Percentiles rank a stretch among this genome's conserved stretches.
phyloP scores from a whole-genome alignment of 1,140 invertebrate species.

The Pogonomyrmex barbatus region DNA sequence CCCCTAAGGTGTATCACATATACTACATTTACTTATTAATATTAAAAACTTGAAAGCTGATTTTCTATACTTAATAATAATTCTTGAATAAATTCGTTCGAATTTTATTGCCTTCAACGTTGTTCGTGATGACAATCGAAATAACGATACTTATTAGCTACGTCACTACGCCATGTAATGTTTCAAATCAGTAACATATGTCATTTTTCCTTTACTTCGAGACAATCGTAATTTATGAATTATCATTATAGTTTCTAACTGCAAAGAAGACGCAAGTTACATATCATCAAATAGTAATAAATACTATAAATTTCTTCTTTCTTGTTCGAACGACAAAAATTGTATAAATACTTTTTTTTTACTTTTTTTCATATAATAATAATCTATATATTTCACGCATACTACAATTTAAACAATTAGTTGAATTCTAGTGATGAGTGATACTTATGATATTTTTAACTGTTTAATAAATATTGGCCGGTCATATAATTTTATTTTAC shows the following conservation, averaged over 20 bases:
- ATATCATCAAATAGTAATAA: constrained; percentile 8
- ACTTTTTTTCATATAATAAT: constrained; percentile 19
- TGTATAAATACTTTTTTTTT: neutral
- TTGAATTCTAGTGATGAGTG: constrained; percentile 14
- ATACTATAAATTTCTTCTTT: constrained; percentile 7
- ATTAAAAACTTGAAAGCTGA: neutral
- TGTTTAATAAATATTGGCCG: constrained; percentile 43
- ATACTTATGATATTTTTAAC: constrained; percentile 14
- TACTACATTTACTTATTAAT: neutral
- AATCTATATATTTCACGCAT: constrained; percentile 10
- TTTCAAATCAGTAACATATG: neutral
- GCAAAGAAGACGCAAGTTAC: constrained; percentile 2
- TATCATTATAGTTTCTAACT: neutral
- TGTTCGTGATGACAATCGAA: constrained; percentile 27
- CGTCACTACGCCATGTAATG: constrained; percentile 11
- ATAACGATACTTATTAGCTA: constrained; percentile 31
- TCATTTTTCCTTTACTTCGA: neutral
- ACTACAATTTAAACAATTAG: constrained; percentile 27
- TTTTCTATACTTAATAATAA: constrained; percentile 25
- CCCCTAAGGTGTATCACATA: neutral
- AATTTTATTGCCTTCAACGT: constrained; percentile 49
- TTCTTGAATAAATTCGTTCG: constrained; percentile 19
- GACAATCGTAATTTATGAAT: constrained; percentile 4
- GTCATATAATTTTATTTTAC: constrained; percentile 20
- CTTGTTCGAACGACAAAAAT: constrained; percentile 28